Percentiles rank a stretch among this genome's conserved stretches.
Evolutionary conservation across 2,797 vertebrate species (phyloP).

Genomic region (Lithobates pipiens): DNA sequence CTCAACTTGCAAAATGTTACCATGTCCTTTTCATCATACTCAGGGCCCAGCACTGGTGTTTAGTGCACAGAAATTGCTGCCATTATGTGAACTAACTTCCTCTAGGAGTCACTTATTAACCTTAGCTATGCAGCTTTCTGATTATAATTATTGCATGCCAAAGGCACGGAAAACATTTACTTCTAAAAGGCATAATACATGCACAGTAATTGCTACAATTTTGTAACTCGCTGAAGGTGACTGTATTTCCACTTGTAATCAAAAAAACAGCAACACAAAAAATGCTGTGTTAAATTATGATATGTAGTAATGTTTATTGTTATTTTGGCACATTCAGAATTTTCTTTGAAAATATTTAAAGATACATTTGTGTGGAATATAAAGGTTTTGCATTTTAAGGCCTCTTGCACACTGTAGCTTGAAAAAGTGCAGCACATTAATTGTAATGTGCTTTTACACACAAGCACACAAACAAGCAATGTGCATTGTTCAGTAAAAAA

Average conservation of each 20-base stretch:
- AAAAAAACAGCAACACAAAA: too few relatives aligned
- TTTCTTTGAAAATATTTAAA: too few relatives aligned
- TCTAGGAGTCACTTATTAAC: constrained; percentile 94
- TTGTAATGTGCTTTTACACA: too few relatives aligned
- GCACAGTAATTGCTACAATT: constrained; percentile 50
- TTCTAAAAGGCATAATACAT: constrained; percentile 37
- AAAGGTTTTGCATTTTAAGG: too few relatives aligned
- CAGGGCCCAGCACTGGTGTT: constrained; percentile 92
- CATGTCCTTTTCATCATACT: constrained; percentile 87
- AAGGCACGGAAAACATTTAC: constrained; percentile 84
- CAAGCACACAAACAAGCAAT: too few relatives aligned
- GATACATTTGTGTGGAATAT: too few relatives aligned
- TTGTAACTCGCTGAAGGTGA: constrained; percentile 34
- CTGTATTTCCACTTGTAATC: not conserved
- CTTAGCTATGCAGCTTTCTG: constrained; percentile 87
- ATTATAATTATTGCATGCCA: constrained; percentile 91
- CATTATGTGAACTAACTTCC: constrained; percentile 96
- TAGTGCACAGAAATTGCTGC: constrained; percentile 94
- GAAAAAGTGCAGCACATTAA: too few relatives aligned
- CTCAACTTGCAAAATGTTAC: constrained; percentile 86
- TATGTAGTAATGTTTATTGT: not conserved
- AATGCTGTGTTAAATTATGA: not conserved
- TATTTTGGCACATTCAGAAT: too few relatives aligned
- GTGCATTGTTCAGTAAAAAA: too few relatives aligned
- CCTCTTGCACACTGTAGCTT: too few relatives aligned